Evolutionary conservation across 1,140 invertebrate genomes (phyloP).

Genomic region (Zaprionus ghesquierei): DNA sequence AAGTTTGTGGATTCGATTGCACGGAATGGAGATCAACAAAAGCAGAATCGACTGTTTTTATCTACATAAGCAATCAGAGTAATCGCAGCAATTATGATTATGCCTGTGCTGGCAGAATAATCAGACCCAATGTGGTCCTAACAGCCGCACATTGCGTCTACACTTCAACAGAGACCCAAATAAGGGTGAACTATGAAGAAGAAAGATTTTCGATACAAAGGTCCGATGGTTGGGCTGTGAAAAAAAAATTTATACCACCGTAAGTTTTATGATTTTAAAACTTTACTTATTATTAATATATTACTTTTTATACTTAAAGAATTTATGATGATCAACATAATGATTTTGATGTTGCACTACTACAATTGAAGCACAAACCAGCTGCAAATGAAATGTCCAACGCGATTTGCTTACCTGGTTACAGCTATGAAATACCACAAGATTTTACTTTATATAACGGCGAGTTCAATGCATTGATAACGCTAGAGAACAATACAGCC

Average conservation of each 20-base stretch:
- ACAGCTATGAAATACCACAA: neutral
- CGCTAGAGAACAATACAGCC: neutral
- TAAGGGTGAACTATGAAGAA: neutral
- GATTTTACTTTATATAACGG: neutral
- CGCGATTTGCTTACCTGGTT: neutral
- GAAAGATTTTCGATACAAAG: neutral
- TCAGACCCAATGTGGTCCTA: conserved; percentile 3
- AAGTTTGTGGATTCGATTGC: conserved; percentile 1
- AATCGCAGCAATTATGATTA: neutral
- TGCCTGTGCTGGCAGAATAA: conserved; percentile 5
- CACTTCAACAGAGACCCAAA: neutral
- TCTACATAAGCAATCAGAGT: too few species aligned
- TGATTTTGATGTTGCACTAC: neutral
- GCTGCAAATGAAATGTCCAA: neutral
- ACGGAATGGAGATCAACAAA: accelerated
- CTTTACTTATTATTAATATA: too few species aligned
- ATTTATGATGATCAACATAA: neutral
- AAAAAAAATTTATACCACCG: neutral
- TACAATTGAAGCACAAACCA: neutral
- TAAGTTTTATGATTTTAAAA: neutral
- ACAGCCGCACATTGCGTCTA: conserved; percentile 36
- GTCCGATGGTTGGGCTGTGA: neutral
- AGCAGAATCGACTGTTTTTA: neutral
- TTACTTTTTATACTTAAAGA: neutral
- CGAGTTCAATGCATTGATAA: neutral